Evolutionary conservation across 2,888 invertebrate genomes (phyloP), one percentile per base, ranked within the genome.

Genomic region (Prosopocoilus inquinatus): DNA sequence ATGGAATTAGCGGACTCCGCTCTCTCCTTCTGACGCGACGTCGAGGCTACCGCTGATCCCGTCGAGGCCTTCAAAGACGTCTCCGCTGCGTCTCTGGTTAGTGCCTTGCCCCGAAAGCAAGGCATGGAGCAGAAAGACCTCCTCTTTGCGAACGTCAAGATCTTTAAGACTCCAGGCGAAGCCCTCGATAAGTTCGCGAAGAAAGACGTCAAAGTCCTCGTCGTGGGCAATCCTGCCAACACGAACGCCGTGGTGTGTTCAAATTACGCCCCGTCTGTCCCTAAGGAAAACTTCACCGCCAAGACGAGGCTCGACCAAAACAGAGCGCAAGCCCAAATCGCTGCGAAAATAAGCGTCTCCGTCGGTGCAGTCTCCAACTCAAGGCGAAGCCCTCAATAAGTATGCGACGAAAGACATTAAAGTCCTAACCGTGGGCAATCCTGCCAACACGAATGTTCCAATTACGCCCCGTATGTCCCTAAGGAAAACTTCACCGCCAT

Each of bases 51-150:
- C 12, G 89, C 88, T 61, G 91, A 94, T 71, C 93, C 94, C 47
- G 87, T 86, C 58, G 89, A 85, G 57, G 99, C 94, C n/a, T 99
- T 99, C 78, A 92, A 91, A 74, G 92, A 96, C 79, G 92, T 96
- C 46, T 91, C 95, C 63, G 94, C 95, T 50, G 98, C 96, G 36
- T 96, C 99, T 76, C 81, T 99, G 57, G 96, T 99, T 43, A 99
- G 99, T 33, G 90, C 98, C 32, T 97, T 98, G 97, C 99, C 99
- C 1, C 87, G 99, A 51, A 91, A 90, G 72, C 88, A 94, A 75
- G 98, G 98, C 50, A 99, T 99, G 99, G 98, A 99, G 78, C 86
- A 99, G 54, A 99, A 98, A 77, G 99, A 99, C 75, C 84, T 99
- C 36, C 83, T 99, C 2, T 89, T 94, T 12, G 98, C 97, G 34